A percentile compares a stretch with the other conserved stretches of the same genome.
Conservation (phyloP, 2,797 vertebrate genomes). For the Silurus aristotelis region DNA sequence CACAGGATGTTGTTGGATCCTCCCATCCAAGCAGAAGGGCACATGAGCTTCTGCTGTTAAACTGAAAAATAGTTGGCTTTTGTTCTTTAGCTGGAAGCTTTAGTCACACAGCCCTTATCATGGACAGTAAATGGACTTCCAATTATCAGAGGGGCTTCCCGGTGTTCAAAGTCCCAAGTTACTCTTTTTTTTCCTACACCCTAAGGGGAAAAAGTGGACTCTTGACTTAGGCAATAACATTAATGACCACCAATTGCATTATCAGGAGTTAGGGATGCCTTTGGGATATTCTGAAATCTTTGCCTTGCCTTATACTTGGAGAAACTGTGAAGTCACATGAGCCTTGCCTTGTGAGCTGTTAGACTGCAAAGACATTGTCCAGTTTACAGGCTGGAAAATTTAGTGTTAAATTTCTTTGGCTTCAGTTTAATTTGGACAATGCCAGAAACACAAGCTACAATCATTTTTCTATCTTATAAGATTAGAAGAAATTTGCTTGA, state of each 20-base stretch:
- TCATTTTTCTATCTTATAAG: background rate
- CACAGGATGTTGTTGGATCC: conserved; percentile 10
- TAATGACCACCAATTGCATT: conserved; percentile 5
- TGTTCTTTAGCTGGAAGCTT: conserved; percentile 35
- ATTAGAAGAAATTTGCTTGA: background rate
- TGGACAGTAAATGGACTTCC: conserved; percentile 31
- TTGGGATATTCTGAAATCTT: background rate
- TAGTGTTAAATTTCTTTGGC: background rate
- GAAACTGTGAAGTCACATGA: background rate
- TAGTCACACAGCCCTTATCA: conserved; percentile 39
- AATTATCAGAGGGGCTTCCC: conserved; percentile 32
- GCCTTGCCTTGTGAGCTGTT: background rate
- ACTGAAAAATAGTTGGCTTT: conserved; percentile 41
- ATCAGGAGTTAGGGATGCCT: background rate
- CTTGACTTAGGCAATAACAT: conserved; percentile 9
- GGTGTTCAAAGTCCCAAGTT: background rate
- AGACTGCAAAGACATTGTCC: background rate
- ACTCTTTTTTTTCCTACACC: background rate
- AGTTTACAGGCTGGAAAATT: background rate
- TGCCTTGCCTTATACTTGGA: background rate
- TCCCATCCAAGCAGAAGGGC: conserved; percentile 25
- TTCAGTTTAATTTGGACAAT: background rate
- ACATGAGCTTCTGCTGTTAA: conserved; percentile 40
- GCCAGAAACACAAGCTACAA: background rate
- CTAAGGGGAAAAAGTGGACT: conserved; percentile 10